These are phyloP conservation scores for Apeltes quadracus DNA, from an alignment of 2,113 vertebrate species.

Conservation along the genomic window DNA sequence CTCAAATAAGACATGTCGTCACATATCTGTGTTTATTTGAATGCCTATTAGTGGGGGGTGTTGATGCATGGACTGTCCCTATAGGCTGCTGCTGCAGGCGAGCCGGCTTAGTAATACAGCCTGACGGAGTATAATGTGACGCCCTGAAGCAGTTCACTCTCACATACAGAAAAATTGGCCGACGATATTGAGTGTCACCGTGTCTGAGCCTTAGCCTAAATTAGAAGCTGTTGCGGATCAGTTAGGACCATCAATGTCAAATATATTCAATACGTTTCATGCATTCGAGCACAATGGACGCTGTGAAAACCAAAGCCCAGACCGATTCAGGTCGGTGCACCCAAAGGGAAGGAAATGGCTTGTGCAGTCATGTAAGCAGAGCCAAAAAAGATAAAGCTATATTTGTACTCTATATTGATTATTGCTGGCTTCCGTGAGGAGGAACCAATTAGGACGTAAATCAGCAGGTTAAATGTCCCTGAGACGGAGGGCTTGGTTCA, in stretches of 20 bases:
- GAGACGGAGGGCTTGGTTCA: slow-evolving; percentile 18
- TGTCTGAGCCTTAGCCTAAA: slow-evolving; percentile 59
- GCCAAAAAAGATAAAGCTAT: slow-evolving; percentile 59
- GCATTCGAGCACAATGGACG: background rate
- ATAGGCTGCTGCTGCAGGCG: slow-evolving; percentile 31
- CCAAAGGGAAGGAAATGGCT: slow-evolving; percentile 35
- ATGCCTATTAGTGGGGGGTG: slow-evolving; percentile 55
- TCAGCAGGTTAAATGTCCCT: slow-evolving; percentile 52
- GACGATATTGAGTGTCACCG: slow-evolving; percentile 41
- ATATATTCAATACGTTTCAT: slow-evolving; percentile 12
- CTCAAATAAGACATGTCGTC: slow-evolving; percentile 56
- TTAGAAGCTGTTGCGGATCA: slow-evolving; percentile 50
- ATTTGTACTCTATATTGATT: slow-evolving; percentile 61
- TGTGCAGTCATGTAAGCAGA: slow-evolving; percentile 51
- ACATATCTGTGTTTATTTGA: slow-evolving; percentile 69
- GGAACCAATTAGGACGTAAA: slow-evolving; percentile 62
- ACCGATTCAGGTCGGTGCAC: slow-evolving; percentile 25
- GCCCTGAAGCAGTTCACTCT: slow-evolving; percentile 25
- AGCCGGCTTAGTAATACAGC: slow-evolving; percentile 32
- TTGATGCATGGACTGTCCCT: slow-evolving; percentile 31
- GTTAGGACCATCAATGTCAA: slow-evolving; percentile 40
- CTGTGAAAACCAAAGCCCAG: background rate
- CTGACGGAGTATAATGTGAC: slow-evolving; percentile 51
- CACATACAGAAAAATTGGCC: slow-evolving; percentile 12
- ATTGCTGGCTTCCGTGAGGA: slow-evolving; percentile 47